Conservation (phyloP, 1,140 invertebrate species). For the Zaprionus davidi region DNA sequence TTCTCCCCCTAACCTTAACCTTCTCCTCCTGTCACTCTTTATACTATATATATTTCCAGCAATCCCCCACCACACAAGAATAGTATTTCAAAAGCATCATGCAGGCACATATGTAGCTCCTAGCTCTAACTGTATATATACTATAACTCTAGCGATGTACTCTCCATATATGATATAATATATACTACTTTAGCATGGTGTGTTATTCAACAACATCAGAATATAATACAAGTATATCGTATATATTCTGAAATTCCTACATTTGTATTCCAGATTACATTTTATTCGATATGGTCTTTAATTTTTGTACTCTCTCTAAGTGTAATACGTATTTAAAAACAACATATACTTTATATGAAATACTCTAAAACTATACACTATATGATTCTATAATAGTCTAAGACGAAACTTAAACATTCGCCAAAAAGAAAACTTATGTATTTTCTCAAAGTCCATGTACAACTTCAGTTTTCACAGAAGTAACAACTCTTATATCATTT, state of each 20-base stretch:
- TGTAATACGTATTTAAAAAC: slow-evolving; percentile 16
- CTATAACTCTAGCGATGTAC: slow-evolving; percentile 31
- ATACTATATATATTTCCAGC: slow-evolving; percentile 3
- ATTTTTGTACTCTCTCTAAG: slow-evolving; percentile 30
- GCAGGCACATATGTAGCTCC: slow-evolving; percentile 51
- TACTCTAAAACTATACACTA: not conserved
- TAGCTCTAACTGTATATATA: slow-evolving; percentile 34
- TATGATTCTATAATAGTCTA: slow-evolving; percentile 19
- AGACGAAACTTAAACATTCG: slow-evolving; percentile 51
- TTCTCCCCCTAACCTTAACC: slow-evolving; percentile 25
- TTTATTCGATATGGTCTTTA: slow-evolving; percentile 23
- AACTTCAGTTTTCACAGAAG: slow-evolving; percentile 42
- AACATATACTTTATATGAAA: not conserved
- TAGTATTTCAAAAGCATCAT: slow-evolving; percentile 70
- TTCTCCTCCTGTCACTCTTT: not conserved
- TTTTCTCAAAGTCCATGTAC: slow-evolving; percentile 19
- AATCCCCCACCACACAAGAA: slow-evolving; percentile 34
- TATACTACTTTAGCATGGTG: slow-evolving; percentile 5
- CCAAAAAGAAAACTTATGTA: slow-evolving; percentile 48
- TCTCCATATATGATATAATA: slow-evolving; percentile 29
- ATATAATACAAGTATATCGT: slow-evolving; percentile 18
- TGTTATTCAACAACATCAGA: not conserved
- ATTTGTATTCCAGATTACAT: slow-evolving; percentile 33
- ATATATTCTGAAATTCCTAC: slow-evolving; percentile 52
- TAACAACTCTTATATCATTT: slow-evolving; percentile 43